Evolutionary conservation across 2,888 invertebrate genomes (phyloP), one percentile per base, ranked within the genome.

Genomic region (Phymatocera aterrima): DNA sequence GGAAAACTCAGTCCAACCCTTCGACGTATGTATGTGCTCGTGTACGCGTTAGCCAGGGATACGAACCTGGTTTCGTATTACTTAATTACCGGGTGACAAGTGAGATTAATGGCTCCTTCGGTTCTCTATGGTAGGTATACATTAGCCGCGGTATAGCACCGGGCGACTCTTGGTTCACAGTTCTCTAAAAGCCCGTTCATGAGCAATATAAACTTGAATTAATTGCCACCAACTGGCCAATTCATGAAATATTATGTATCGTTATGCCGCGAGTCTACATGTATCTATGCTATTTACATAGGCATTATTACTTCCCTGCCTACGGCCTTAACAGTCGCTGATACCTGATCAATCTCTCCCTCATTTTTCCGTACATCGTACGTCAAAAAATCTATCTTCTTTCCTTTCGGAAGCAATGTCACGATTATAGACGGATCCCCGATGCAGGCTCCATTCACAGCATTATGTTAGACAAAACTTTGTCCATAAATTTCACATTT

Each of bases 71-170:
- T 72, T 46, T 54, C 34, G 54, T 37, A 37, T 72, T 72, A 51
- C 54, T 72, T 72, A 72, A 72, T 72, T 72, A 72, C 48, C 48
- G 34, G 54, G 54, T 72, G 72, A 72, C 72, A 72, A 48, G 72
- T 54, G 72, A 51, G 72, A 72, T 51, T 72, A 72, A 72, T 72
- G 72, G 72, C 34, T 54, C 72, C 72, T 72, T 31, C 24, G 46
- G 68, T 68, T 68, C n/a, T n/a, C 46, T 46, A 46, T 34, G 28
- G 43, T 46, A 54, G 34, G 31, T 46, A n/a, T 72, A 28, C 51
- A 54, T 51, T 48, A 8, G 18, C 37, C 61, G 18, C 60, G 6
- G 24, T 18, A 18, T 21, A 21, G 2, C 65, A n/a, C 65, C 65
- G 15, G 21, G 37, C 64, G 68, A 48, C 72, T 51, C n/a, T 31